These are phyloP conservation scores for Callocephalon fimbriatum DNA, from an alignment of 2,113 vertebrate species.

Conservation along the genomic window DNA sequence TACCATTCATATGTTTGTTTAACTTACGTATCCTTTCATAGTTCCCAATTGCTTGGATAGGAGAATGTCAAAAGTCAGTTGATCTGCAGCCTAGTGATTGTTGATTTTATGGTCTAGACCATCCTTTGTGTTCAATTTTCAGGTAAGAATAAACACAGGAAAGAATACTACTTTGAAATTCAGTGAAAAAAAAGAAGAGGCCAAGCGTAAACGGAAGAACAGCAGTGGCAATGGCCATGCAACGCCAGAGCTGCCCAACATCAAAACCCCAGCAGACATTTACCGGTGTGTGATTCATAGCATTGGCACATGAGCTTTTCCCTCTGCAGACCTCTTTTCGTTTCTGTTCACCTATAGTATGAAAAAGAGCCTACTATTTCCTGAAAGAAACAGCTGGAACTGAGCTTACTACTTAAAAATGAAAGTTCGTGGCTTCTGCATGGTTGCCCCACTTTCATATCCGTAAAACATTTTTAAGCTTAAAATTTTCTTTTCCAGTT, in stretches of 20 bases:
- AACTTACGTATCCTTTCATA: background rate
- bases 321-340: background rate
- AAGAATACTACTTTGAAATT: slow-evolving; percentile 97
- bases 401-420: background rate
- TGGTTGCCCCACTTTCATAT: background rate
- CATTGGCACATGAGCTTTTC: accelerated
- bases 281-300: slow-evolving; percentile 82
- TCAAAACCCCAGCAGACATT: slow-evolving; percentile 91
- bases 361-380: background rate
- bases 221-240: slow-evolving; percentile 81
- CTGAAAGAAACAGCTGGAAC: slow-evolving; percentile 7
- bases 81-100: background rate
- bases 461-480: background rate
- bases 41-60: background rate
- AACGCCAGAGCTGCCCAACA: slow-evolving; percentile 84
- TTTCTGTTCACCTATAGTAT: background rate
- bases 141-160: slow-evolving; percentile 98
- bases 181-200: slow-evolving; percentile 94
- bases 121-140: slow-evolving; percentile 54
- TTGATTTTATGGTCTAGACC: slow-evolving; percentile 30
- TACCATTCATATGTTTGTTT: background rate
- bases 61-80: background rate
- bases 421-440: background rate
- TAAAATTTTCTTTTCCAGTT: background rate
- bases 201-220: slow-evolving; percentile 91